Conservation (phyloP, 2,888 invertebrate genomes). For the Notodonta ziczac region DNA sequence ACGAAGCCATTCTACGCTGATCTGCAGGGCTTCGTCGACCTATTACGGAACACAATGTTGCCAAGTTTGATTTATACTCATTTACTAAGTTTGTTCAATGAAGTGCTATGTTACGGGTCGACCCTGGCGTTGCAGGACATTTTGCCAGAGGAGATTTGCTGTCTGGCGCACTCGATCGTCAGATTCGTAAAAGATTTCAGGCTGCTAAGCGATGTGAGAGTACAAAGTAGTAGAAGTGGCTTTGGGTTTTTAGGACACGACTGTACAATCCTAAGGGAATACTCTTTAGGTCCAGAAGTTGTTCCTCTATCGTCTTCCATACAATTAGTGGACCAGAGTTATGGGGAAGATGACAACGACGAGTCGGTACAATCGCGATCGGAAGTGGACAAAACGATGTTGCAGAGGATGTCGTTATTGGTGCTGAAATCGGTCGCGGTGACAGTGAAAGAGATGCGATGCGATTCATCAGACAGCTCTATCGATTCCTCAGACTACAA, state of each 20-base stretch:
- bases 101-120: slow-evolving; percentile 95
- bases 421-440: slow-evolving; percentile 95
- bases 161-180: slow-evolving; percentile 93
- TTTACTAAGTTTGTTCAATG: slow-evolving; percentile 93
- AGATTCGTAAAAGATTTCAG: slow-evolving; percentile 94
- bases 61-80: slow-evolving; percentile 94
- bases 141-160: slow-evolving; percentile 94
- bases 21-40: slow-evolving; percentile 90
- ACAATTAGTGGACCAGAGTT: slow-evolving; percentile 76
- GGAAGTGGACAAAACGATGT: slow-evolving; percentile 89
- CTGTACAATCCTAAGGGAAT: slow-evolving; percentile 67
- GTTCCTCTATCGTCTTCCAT: slow-evolving; percentile 67
- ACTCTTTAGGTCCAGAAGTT: slow-evolving; percentile 67
- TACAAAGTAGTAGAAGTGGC: slow-evolving; percentile 72
- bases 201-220: slow-evolving; percentile 85
- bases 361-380: slow-evolving; percentile 66
- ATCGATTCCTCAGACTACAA: slow-evolving; percentile 93
- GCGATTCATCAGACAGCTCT: slow-evolving; percentile 94
- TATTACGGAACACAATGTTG: slow-evolving; percentile 88
- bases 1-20: slow-evolving; percentile 95
- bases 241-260: slow-evolving; percentile 78
- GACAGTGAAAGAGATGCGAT: slow-evolving; percentile 94
- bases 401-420: slow-evolving; percentile 94
- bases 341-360: slow-evolving; percentile 73
- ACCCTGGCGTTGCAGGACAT: slow-evolving; percentile 95